A percentile compares a stretch with the other conserved stretches of the same genome.
Evolutionary conservation across 2,888 invertebrate species (phyloP).

Genomic region (Caenorhabditis sinica): DNA sequence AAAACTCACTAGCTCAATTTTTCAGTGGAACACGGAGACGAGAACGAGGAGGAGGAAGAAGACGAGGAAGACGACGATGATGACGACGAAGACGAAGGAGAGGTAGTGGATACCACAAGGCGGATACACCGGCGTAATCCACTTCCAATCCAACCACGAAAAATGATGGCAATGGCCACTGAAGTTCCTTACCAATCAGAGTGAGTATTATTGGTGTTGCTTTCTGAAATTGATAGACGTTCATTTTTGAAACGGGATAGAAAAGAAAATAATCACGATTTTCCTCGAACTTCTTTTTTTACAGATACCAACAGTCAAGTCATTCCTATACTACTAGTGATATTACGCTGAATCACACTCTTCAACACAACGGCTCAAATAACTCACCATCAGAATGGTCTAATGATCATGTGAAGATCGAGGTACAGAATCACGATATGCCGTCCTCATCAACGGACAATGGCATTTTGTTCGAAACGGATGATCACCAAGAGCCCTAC

Average conservation of each 20-base stretch:
- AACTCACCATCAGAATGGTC: too few relatives aligned
- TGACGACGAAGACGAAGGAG: not conserved
- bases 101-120: not conserved
- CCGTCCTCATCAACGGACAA: not conserved
- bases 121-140: not conserved
- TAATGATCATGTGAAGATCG: too few relatives aligned
- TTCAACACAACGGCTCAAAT: too few relatives aligned
- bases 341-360: too few relatives aligned
- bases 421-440: not conserved
- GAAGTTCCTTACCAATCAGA: not conserved
- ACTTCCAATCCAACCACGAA: not conserved
- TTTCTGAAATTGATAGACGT: not conserved
- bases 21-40: not conserved
- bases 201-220: not conserved
- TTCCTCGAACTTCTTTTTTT: too few relatives aligned
- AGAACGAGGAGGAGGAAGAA: not conserved
- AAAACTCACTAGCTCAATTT: not conserved
- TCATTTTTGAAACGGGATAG: too few relatives aligned
- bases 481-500: not conserved
- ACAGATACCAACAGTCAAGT: too few relatives aligned
- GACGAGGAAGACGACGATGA: conserved; percentile 2
- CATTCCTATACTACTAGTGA: too few relatives aligned
- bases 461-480: not conserved
- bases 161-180: not conserved
- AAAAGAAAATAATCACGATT: too few relatives aligned